Conservation (phyloP, 2,113 vertebrate species). For the Triplophysa dalaica region DNA sequence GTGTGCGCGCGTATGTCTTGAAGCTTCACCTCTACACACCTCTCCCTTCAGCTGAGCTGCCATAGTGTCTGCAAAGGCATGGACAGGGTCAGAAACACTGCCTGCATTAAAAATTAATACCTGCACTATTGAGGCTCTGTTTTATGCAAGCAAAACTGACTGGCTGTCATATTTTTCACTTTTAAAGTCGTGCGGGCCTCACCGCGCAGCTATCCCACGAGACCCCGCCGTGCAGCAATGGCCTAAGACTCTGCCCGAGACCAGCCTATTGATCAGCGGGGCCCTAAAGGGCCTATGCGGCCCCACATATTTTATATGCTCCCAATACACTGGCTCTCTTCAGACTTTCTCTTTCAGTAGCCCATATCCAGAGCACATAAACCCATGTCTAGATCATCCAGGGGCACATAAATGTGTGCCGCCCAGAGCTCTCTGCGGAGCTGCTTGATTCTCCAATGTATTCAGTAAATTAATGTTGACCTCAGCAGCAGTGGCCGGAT, state of each 20-base stretch:
- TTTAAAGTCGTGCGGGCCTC: slow-evolving; percentile 37
- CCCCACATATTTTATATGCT: slow-evolving; percentile 31
- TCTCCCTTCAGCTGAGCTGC: slow-evolving; percentile 26
- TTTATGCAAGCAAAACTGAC: slow-evolving; percentile 39
- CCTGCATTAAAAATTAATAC: slow-evolving; percentile 39
- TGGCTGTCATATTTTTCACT: slow-evolving; percentile 43
- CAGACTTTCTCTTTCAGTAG: slow-evolving; percentile 27
- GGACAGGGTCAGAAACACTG: slow-evolving; percentile 32
- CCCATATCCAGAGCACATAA: slow-evolving; percentile 39
- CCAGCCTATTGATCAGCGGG: slow-evolving; percentile 36
- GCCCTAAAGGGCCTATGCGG: slow-evolving; percentile 15
- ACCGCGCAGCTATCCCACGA: background rate
- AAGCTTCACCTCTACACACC: slow-evolving; percentile 15
- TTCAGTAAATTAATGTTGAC: slow-evolving; percentile 38
- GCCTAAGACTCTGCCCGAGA: slow-evolving; percentile 17
- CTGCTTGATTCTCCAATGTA: slow-evolving; percentile 30
- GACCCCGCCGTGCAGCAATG: background rate
- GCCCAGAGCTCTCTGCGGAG: background rate
- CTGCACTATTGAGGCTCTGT: slow-evolving; percentile 15
- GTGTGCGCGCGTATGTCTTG: background rate
- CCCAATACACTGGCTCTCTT: slow-evolving; percentile 2
- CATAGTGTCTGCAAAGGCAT: slow-evolving; percentile 18
- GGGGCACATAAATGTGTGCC: slow-evolving; percentile 14
- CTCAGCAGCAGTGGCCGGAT: slow-evolving; percentile 5
- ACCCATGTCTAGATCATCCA: slow-evolving; percentile 11